Evolutionary conservation across 1,140 invertebrate species (phyloP).

Genomic region (Drosophila ficusphila): DNA sequence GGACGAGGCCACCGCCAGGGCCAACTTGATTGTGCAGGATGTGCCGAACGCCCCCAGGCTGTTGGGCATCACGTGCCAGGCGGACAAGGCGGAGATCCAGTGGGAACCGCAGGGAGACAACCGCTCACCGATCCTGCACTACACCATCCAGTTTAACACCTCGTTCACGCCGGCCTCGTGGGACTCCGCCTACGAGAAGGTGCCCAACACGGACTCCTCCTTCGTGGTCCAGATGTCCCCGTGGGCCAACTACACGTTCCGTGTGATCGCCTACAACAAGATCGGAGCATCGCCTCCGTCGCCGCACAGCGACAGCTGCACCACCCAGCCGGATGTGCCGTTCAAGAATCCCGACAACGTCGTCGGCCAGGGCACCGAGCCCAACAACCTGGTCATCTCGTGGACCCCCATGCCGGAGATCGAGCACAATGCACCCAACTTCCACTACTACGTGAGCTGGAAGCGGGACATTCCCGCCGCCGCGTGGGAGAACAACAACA

Average conservation of each 20-base stretch:
- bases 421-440: constrained; percentile 97
- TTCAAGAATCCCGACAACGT: constrained; percentile 98
- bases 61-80: constrained; percentile 88
- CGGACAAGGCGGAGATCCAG: constrained; percentile 89
- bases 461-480: constrained; percentile 91
- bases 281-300: constrained; percentile 96
- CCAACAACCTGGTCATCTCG: constrained; percentile 95
- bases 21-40: constrained; percentile 97
- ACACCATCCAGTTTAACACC: constrained; percentile 97
- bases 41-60: constrained; percentile 95
- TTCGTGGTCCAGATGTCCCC: constrained; percentile 92
- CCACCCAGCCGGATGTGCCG: constrained; percentile 94
- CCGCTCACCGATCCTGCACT: constrained; percentile 96
- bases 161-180: constrained; percentile 96
- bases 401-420: constrained; percentile 99
- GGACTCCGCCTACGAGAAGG: constrained; percentile 90
- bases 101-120: constrained; percentile 97
- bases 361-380: constrained; percentile 93
- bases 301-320: constrained; percentile 91
- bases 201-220: constrained; percentile 92
- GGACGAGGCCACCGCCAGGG: constrained; percentile 92
- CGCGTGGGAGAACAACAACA: constrained; percentile 89
- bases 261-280: constrained; percentile 96
- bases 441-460: constrained; percentile 96
- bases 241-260: constrained; percentile 98